These are phyloP conservation scores for Megalops atlanticus DNA, from an alignment of 2,113 vertebrate species.

Conservation along the genomic window DNA sequence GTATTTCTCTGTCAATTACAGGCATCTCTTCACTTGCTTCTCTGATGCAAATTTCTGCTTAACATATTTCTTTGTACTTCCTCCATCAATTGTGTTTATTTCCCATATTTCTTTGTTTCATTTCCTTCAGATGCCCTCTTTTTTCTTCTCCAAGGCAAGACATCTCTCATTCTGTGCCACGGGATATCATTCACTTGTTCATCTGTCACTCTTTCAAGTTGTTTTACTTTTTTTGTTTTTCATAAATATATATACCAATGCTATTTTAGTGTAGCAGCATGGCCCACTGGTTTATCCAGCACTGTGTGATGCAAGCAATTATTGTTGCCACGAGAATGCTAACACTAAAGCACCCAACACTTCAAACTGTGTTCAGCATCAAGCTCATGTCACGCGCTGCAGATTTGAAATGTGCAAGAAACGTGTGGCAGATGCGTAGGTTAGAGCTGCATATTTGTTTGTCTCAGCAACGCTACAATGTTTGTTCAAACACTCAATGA, in stretches of 20 bases:
- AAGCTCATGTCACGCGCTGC: not conserved
- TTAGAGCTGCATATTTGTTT: not conserved
- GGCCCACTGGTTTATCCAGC: constrained; percentile 49
- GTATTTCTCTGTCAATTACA: not conserved
- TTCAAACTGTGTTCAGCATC: not conserved
- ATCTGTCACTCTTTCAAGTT: constrained; percentile 43
- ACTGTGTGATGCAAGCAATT: constrained; percentile 39
- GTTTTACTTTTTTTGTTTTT: no score
- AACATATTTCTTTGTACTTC: not conserved
- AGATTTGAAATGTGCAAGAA: not conserved
- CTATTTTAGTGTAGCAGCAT: constrained; percentile 48
- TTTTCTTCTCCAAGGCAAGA: constrained; percentile 55
- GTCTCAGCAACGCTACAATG: not conserved
- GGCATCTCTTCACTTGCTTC: not conserved
- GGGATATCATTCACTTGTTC: constrained; percentile 17
- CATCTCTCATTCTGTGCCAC: constrained; percentile 42
- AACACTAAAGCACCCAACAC: not conserved
- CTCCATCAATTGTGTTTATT: constrained; percentile 35
- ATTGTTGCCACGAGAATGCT: not conserved
- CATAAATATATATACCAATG: not conserved
- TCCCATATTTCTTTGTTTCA: constrained; percentile 38
- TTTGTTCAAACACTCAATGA: not conserved
- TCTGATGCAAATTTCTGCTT: constrained; percentile 4
- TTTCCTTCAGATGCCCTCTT: constrained; percentile 52
- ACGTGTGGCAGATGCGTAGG: not conserved